Conservation (phyloP, 2,888 invertebrate genomes). For the Cataglyphis altisquamis region DNA sequence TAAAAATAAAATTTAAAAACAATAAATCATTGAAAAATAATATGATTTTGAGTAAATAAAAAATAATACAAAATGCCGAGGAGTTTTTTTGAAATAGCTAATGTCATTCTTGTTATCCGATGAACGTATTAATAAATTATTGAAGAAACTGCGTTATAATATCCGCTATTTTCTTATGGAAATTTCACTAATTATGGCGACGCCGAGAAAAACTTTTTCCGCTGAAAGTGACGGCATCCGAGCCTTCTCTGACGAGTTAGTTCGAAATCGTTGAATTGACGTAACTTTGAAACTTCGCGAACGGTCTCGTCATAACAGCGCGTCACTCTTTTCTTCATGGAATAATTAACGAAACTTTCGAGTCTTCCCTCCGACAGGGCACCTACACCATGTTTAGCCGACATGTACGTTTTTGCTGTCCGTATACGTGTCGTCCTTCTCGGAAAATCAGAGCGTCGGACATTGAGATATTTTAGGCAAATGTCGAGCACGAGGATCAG, state of each 20-base stretch:
- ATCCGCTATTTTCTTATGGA: constrained; percentile 21
- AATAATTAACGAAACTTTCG: constrained; percentile 66
- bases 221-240: constrained; percentile 21
- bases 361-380: constrained; percentile 54
- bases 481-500: not conserved
- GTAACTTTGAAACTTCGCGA: constrained; percentile 50
- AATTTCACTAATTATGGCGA: constrained; percentile 39
- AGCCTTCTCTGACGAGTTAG: constrained; percentile 1
- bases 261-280: constrained; percentile 53
- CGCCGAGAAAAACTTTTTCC: constrained; percentile 37
- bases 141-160: not conserved
- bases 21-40: not conserved
- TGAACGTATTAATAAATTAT: constrained; percentile 16
- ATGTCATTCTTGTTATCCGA: not conserved
- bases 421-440: not conserved
- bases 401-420: constrained; percentile 26
- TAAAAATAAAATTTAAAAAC: not conserved
- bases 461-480: constrained; percentile 1
- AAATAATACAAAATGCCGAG: not conserved
- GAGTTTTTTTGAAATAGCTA: not conserved
- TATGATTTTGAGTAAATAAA: not conserved
- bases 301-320: constrained; percentile 40
- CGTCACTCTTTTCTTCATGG: constrained; percentile 62
- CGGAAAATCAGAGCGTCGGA: constrained; percentile 1
- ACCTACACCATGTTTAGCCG: constrained; percentile 46